Evolutionary conservation across 2,797 vertebrate species (phyloP).

Genomic region (Valencia hispanica): DNA sequence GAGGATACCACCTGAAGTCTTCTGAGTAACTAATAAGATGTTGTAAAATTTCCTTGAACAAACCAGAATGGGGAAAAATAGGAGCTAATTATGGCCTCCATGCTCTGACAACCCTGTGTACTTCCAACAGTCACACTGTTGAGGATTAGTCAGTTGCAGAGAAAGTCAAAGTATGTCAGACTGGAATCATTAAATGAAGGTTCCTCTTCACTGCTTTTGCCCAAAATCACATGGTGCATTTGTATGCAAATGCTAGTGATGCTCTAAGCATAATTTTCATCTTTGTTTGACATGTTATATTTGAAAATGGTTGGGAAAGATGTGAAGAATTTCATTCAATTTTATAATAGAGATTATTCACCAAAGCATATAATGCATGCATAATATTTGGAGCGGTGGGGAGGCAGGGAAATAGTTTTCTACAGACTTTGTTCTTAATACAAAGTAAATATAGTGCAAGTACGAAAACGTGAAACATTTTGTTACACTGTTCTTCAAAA

Average conservation of each 20-base stretch:
- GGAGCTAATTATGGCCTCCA: conserved; percentile 67
- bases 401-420: no score
- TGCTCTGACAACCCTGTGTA: conserved; percentile 61
- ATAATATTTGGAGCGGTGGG: no score
- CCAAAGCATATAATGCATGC: conserved; percentile 7
- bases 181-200: conserved; percentile 65
- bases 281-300: conserved; percentile 38
- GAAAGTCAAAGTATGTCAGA: conserved; percentile 66
- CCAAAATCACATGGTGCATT: conserved; percentile 54
- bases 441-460: background rate
- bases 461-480: background rate
- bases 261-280: conserved; percentile 35
- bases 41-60: conserved; percentile 41
- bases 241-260: conserved; percentile 65
- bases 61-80: conserved; percentile 58
- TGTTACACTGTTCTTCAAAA: background rate
- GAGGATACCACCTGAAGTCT: conserved; percentile 40
- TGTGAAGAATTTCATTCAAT: conserved; percentile 31
- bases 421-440: background rate
- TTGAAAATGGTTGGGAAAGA: conserved; percentile 34
- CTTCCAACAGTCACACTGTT: conserved; percentile 58
- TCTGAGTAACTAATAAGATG: no score
- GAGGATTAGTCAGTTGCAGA: conserved; percentile 61
- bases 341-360: conserved; percentile 3
- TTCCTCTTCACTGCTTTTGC: conserved; percentile 59